Evolutionary conservation across 2,888 invertebrate species (phyloP).

Genomic region (Hydroisotoma schaefferi): DNA sequence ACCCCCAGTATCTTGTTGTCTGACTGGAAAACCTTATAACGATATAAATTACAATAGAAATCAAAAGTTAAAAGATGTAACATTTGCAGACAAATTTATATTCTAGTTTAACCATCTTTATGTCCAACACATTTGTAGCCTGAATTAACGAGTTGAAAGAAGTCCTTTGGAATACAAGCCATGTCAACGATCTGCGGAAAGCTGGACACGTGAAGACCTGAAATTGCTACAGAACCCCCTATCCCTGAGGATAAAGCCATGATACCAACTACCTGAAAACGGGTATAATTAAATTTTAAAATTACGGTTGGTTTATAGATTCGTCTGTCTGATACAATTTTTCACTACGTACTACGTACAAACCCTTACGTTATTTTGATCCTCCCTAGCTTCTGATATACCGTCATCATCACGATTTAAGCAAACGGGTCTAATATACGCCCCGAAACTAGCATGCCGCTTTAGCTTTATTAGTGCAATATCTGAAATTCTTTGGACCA

Average conservation of each 20-base stretch:
- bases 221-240: slow-evolving; percentile 12
- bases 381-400: background rate
- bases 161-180: slow-evolving; percentile 26
- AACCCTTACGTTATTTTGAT: too few species aligned
- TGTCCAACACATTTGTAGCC: slow-evolving; percentile 31
- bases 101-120: slow-evolving; percentile 19
- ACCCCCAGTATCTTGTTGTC: slow-evolving; percentile 28
- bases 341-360: too few species aligned
- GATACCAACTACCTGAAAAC: background rate
- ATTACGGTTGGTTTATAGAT: too few species aligned
- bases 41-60: background rate
- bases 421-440: slow-evolving; percentile 23
- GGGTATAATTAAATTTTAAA: too few species aligned
- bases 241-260: background rate
- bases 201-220: slow-evolving; percentile 28
- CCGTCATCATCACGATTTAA: background rate
- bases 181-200: slow-evolving; percentile 32
- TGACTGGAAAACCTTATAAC: slow-evolving; percentile 19
- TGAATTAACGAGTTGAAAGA: slow-evolving; percentile 5
- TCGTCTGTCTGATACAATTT: too few species aligned
- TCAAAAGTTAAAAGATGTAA: background rate
- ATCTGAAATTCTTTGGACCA: background rate
- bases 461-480: slow-evolving; percentile 27
- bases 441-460: slow-evolving; percentile 20
- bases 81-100: background rate